Percentiles rank a stretch among this genome's conserved stretches.
Evolutionary conservation across 2,888 invertebrate genomes (phyloP).

Genomic region (Drosophila austrosaltans): DNA sequence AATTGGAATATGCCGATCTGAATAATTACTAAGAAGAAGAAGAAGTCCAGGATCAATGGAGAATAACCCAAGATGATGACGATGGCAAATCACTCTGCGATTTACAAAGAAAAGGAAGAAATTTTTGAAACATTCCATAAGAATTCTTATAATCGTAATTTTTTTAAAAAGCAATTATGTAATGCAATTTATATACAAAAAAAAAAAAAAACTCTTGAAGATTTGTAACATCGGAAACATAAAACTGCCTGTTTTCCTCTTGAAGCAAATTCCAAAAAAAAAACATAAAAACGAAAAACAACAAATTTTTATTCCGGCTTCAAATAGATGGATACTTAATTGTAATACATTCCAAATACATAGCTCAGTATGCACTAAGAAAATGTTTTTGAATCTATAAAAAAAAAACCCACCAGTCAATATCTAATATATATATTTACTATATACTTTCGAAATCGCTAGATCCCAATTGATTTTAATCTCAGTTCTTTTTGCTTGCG

Average conservation of each 20-base stretch:
- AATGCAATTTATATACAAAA: constrained; percentile 18
- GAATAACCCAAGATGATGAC: neutral
- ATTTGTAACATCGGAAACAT: constrained; percentile 26
- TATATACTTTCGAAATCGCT: constrained; percentile 30
- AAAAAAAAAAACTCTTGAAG: constrained; percentile 4
- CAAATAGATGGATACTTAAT: constrained; percentile 19
- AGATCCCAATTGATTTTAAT: constrained; percentile 27
- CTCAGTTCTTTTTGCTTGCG: constrained; percentile 20
- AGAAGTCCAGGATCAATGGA: neutral
- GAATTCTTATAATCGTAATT: constrained; percentile 40
- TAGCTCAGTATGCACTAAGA: constrained; percentile 14
- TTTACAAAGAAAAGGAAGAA: constrained; percentile 39
- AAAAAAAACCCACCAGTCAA: constrained; percentile 63
- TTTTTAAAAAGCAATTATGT: constrained; percentile 48
- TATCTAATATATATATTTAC: constrained; percentile 28
- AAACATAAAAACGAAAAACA: too few relatives aligned
- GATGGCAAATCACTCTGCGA: constrained; percentile 50
- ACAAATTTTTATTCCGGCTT: constrained; percentile 26
- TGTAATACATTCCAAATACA: neutral
- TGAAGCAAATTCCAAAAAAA: neutral
- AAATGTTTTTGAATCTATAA: constrained; percentile 6
- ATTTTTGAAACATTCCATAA: constrained; percentile 54
- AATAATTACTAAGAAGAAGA: constrained; percentile 86
- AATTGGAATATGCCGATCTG: constrained; percentile 98
- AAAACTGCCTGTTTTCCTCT: constrained; percentile 49